These are phyloP conservation scores for Achlya flavicornis DNA, from an alignment of 2,888 invertebrate genomes.

Conservation along the genomic window DNA sequence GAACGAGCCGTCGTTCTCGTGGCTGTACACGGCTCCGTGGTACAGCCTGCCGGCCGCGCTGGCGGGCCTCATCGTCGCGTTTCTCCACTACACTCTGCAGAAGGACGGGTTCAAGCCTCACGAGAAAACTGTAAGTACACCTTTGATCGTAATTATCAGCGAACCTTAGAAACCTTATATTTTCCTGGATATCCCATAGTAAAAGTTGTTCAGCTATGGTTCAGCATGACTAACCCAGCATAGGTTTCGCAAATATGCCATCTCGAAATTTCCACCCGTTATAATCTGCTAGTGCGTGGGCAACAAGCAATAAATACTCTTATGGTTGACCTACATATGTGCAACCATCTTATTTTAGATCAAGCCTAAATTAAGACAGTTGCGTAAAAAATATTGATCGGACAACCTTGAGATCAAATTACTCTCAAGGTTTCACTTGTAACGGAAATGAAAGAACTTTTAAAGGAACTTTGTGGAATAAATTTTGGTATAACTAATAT, in stretches of 20 bases:
- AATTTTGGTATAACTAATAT: not conserved
- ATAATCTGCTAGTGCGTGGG: not conserved
- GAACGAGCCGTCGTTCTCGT: conserved; percentile 52
- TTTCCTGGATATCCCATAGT: too few species aligned
- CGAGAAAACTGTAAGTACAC: conserved; percentile 40
- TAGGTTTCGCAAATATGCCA: too few species aligned
- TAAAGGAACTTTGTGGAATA: not conserved
- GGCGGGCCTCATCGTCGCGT: conserved; percentile 53
- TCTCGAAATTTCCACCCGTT: too few species aligned
- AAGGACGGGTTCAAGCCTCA: conserved; percentile 34
- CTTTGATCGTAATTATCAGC: not conserved
- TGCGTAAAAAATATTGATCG: not conserved
- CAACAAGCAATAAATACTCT: not conserved
- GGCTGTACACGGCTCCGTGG: conserved; percentile 64
- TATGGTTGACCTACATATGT: not conserved
- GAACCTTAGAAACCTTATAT: too few species aligned
- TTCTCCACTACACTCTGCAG: conserved; percentile 45
- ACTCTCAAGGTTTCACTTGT: not conserved
- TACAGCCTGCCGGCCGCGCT: conserved; percentile 60
- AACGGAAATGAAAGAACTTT: not conserved
- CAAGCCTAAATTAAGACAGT: not conserved
- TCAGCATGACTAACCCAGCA: too few species aligned
- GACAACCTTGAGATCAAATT: not conserved
- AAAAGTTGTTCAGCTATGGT: too few species aligned
- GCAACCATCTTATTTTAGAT: not conserved